Base-by-base conservation (phyloP, 2,888 invertebrate genomes). In the Megaustenia siamemsis region DNA sequence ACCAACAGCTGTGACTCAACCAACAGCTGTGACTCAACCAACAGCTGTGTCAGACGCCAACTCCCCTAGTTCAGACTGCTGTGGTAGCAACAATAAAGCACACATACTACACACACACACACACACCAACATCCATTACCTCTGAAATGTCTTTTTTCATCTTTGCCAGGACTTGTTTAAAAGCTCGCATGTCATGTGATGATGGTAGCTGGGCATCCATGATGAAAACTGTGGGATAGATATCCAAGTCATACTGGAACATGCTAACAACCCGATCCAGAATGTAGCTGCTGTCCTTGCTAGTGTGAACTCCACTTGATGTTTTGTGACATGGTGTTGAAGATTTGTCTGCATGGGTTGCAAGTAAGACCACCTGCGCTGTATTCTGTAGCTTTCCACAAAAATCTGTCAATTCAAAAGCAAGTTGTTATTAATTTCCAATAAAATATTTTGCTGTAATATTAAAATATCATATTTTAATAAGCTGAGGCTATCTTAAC, bases 131-230 rank as follows among this genome's bases (percentile, higher is more conserved):
- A 6, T 10, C 8, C 32, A 4, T 85, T 75, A 93, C 95, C 94
- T 95, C 95, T 78, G 95, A 93, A 86, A 95, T 94, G 35, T 85
- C 68, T n/a, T 60, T 94, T 91, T 95, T 95, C 77, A 95, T 92
- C 49, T 94, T 94, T 60, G 94, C 92, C 66, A 96, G 92, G 86
- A 95, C 95, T n/a, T 94, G 93, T 91, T 96, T 95, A 81, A 96
- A 93, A 84, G 95, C 94, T 92, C 96, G 96, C 91, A 96, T 94
- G 66, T 96, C 96, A 75, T 95, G 94, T n/a, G 96, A 95, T 83
- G 95, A 95, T 43, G 96, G 95, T 73, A 95, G 95, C 87, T 95
- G 95, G 56, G 96, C 95, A 91, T 96, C 96, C 93, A 96, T 92
- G 45, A 96, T 95, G 87, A 96, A 94, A 15, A 96, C 88, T 24